Base-by-base conservation (phyloP, 37 sponge, comb jelly and placozoan species). In the Axinella damicornis region DNA sequence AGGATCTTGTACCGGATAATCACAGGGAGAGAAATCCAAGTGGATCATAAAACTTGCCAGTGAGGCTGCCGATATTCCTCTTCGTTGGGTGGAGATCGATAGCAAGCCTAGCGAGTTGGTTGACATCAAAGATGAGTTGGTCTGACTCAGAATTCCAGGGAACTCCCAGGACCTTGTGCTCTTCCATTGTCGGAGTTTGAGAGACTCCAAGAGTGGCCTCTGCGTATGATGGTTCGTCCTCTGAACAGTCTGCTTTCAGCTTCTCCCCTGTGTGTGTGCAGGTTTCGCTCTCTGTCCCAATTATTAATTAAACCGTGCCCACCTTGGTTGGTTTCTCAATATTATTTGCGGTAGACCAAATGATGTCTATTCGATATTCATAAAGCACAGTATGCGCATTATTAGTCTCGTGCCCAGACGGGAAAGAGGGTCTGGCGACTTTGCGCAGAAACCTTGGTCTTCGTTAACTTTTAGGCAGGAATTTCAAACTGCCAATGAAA, bases 81-180 rank as follows among this genome's bases (percentile, higher is more conserved):
- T 79, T 79, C 20, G 80, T 79, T 36, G 46, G 28, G 20, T 5
- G 11, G 40, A 64, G 75, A 17, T 65, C 34, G 13, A 18, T 33
- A 31, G 84, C 76, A 24, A 30, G 62, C 37, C 74, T n/a, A 41
- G 66, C 65, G 15, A 74, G 14, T 0, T 30, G 20, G 18, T 2
- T 28, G 39, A 64, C 24, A 24, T 65, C 46, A 22, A 77, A 60
- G 21, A 77, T 22, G 24, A 65, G n/a, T 35, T 78, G 52, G 61
- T 78, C 74, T 38, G 46, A 40, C 5, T 1, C 19, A 9, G 46
- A 16, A 12, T 77, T 77, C 78, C 78, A 77, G 5, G 22, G 19
- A 53, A 81, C 58, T 2, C 82, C 82, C 24, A 81, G 71, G 0
- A 70, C 71, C 34, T 69, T 77, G 56, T 76, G 67, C 22, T 84